Conservation (phyloP, 2,797 vertebrate genomes). For the Pipistrellus pygmaeus region DNA sequence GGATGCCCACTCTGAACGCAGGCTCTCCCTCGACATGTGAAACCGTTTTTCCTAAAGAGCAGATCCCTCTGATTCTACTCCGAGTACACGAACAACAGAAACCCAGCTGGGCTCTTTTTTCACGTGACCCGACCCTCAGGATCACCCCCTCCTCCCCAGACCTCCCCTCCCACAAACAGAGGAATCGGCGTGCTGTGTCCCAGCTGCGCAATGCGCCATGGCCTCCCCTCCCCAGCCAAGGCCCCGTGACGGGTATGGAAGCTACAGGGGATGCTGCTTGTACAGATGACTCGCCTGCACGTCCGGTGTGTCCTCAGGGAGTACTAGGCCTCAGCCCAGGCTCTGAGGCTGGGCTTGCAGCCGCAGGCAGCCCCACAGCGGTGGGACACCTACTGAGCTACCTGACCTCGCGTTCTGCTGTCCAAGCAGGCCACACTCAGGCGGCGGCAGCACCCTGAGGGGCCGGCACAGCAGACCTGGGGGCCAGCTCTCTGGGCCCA, state of each 20-base stretch:
- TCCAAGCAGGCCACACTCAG: background rate
- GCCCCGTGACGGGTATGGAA: background rate
- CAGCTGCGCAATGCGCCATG: background rate
- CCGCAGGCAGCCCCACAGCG: background rate
- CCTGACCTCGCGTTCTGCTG: background rate
- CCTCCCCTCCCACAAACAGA: background rate
- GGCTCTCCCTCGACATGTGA: background rate
- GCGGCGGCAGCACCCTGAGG: background rate
- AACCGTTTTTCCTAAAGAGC: background rate
- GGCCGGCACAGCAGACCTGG: fast-evolving
- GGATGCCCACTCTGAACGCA: background rate
- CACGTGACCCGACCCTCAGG: background rate
- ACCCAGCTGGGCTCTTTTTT: background rate
- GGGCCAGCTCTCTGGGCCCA: background rate
- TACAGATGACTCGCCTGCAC: no score
- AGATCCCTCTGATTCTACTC: background rate
- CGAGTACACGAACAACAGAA: background rate
- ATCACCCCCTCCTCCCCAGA: background rate
- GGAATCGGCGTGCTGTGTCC: background rate
- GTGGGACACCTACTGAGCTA: background rate
- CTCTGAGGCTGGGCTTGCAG: background rate
- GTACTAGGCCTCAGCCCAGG: background rate
- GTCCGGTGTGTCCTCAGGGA: background rate
- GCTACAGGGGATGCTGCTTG: background rate
- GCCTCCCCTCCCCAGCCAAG: background rate